Evolutionary conservation across 2,113 vertebrate species (phyloP).

Genomic region (Sylvia atricapilla): DNA sequence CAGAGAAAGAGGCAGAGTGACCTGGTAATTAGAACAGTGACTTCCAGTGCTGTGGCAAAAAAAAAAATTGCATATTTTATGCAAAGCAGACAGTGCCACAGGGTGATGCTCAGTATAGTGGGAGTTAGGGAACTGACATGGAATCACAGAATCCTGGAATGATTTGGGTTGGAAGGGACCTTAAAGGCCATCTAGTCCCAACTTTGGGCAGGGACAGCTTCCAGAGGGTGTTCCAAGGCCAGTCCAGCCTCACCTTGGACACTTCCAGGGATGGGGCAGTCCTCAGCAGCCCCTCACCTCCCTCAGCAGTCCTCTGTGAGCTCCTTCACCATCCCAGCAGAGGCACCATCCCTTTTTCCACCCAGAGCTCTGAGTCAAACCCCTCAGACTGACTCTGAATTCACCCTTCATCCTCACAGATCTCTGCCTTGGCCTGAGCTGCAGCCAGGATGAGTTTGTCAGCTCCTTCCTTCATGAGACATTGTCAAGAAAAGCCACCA

Average conservation of each 20-base stretch:
- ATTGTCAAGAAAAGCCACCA: not conserved
- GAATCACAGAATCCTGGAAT: not conserved
- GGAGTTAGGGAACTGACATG: not conserved
- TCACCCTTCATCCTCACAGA: not conserved
- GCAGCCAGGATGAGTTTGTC: not conserved
- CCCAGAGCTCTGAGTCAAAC: not conserved
- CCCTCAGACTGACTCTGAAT: not conserved
- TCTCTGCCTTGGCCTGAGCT: not conserved
- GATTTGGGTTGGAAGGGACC: not conserved
- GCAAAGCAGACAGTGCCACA: not conserved
- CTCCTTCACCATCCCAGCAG: not conserved
- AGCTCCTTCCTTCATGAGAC: not conserved
- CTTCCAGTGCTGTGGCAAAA: not conserved
- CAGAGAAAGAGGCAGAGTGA: not conserved
- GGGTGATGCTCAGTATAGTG: not conserved
- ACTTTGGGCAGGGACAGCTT: fast-evolving
- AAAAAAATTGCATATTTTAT: not conserved
- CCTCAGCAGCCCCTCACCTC: not conserved
- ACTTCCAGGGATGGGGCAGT: not conserved
- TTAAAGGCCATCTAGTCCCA: not conserved
- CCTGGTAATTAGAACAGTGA: not conserved
- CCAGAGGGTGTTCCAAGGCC: not conserved
- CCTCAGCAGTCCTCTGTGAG: not conserved
- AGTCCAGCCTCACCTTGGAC: fast-evolving
- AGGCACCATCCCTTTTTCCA: not conserved